Conservation (phyloP, 1,140 invertebrate species). For the Formica exsecta region DNA sequence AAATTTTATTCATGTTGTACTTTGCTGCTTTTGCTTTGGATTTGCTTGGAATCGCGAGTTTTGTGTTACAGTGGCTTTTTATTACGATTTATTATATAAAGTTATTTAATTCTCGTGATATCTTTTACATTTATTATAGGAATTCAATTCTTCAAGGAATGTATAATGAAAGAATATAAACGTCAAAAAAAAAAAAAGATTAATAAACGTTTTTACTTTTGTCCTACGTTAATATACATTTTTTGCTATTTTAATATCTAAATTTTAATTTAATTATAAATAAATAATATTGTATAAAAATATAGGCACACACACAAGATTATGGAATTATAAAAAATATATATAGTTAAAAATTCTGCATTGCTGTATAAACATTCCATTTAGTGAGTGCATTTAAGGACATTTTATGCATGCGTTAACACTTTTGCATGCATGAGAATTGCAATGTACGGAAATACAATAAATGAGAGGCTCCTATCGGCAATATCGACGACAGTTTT, state of each 20-base stretch:
- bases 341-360: constrained; percentile 5
- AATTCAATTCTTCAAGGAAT: neutral
- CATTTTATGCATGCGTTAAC: constrained; percentile 15
- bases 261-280: neutral
- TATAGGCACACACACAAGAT: too few relatives aligned
- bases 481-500: constrained; percentile 36
- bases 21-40: constrained; percentile 8
- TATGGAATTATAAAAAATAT: neutral
- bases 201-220: neutral
- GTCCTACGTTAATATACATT: neutral
- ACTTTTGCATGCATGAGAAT: neutral
- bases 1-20: constrained; percentile 12
- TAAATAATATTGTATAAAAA: neutral
- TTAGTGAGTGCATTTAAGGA: constrained; percentile 21
- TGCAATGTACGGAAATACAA: constrained; percentile 32
- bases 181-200: neutral
- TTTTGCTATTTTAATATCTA: neutral
- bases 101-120: neutral
- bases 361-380: constrained; percentile 13
- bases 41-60: constrained; percentile 27
- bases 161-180: neutral
- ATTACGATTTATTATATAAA: constrained; percentile 24
- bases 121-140: constrained; percentile 17
- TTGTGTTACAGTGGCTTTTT: neutral
- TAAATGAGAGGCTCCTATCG: constrained; percentile 15